Evolutionary conservation across 1,140 invertebrate species (phyloP), one percentile per base, ranked within the genome.

Genomic region (Eriosoma lanigerum): DNA sequence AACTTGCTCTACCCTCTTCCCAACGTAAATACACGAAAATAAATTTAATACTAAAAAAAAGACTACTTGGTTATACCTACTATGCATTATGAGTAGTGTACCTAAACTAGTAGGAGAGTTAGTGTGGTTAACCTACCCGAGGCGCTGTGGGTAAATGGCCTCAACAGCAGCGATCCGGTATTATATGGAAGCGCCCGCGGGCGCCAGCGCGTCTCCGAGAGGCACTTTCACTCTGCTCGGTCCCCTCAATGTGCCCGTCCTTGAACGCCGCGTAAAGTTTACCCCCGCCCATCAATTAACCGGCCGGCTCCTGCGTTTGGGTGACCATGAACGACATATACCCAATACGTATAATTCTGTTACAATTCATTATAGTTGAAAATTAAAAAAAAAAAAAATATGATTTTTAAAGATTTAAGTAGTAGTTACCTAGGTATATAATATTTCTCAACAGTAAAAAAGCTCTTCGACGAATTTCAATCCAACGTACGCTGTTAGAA

Each of bases 141-240:
- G 73, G 73, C 52, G n/a, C 32, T 12, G 29, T 60, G 75, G 32
- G 56, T 78, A 78, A 78, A 60, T 46, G 56, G 73, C 73, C 73
- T 76, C 73, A 26, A 60, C 73, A 60, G 24, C 32, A 58, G 12
- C 46, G 56, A 62, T 78, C 75, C 19, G 50, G 56, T 78, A 78
- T 38, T 38, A 38, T 38, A 38, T 78, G 75, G 75, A 62, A 78
- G 38, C 75, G 56, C 56, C 75, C 17, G 56, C 32, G 54, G 56
- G 56, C 54, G 54, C 75, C 75, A 29, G 75, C 56, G 38, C 75
- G 75, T 78, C 75, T 78, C 75, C 56, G 75, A 78, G 29, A 48
- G 75, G 56, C 38, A 78, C 75, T 78, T 78, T 78, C 75, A 78
- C 75, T 78, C 75, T 62, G n/a, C 21, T 17, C 21, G 29, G 70